Conservation (phyloP, 2,888 invertebrate species). For the Empis livida region DNA sequence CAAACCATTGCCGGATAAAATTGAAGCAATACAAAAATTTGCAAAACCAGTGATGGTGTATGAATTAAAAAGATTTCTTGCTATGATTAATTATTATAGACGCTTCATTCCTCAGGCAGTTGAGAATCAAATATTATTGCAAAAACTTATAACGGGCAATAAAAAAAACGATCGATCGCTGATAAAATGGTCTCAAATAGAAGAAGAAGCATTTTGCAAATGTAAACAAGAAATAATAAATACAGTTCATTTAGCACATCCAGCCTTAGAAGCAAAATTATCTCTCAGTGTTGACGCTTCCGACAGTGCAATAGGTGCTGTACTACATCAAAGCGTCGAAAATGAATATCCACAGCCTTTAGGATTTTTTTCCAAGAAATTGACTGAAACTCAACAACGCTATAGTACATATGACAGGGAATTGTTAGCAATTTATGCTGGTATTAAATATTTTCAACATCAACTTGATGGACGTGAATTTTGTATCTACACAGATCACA, state of each 20-base stretch:
- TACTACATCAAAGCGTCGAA: conserved; percentile 21
- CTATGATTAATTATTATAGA: conserved; percentile 11
- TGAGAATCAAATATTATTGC: conserved; percentile 6
- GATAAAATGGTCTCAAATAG: not conserved
- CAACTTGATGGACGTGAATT: conserved; percentile 12
- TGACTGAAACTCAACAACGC: conserved; percentile 20
- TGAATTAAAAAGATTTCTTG: conserved; percentile 13
- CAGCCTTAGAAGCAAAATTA: conserved; percentile 17
- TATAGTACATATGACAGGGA: conserved; percentile 28
- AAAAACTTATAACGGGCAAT: conserved; percentile 2
- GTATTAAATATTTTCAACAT: conserved; percentile 19
- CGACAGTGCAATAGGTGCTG: conserved; percentile 25
- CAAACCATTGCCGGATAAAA: conserved; percentile 4
- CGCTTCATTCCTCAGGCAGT: conserved; percentile 1
- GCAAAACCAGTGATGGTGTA: conserved; percentile 8
- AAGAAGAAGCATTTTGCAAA: not conserved
- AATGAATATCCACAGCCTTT: conserved; percentile 21
- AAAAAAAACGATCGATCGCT: conserved; percentile 7
- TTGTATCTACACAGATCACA: conserved; percentile 13
- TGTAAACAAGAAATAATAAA: not conserved
- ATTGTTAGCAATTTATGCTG: conserved; percentile 26
- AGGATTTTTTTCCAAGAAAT: conserved; percentile 25
- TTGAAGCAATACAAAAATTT: conserved; percentile 10
- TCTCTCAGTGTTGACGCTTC: conserved; percentile 19
- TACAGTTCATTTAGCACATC: conserved; percentile 21